Conservation (phyloP, 1,140 invertebrate species). For the Riptortus pedestris region DNA sequence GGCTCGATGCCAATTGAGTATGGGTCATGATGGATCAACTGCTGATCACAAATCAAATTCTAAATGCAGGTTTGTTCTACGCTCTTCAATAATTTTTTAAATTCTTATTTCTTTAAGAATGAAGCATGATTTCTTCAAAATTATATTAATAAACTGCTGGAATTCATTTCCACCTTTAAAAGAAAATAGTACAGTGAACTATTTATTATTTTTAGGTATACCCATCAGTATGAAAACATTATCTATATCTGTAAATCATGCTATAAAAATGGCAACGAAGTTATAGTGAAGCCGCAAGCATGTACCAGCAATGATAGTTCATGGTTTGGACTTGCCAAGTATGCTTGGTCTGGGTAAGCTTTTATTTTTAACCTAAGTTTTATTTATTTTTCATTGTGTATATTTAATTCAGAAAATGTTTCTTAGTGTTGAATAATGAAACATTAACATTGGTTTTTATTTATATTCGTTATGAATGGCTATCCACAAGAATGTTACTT, state of each 20-base stretch:
- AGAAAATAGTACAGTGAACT: too few species aligned
- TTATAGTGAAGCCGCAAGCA: slow-evolving; percentile 50
- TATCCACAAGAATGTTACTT: too few species aligned
- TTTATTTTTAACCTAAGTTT: neutral
- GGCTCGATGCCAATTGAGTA: slow-evolving; percentile 56
- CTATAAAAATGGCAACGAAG: slow-evolving; percentile 48
- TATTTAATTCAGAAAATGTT: slow-evolving; percentile 12
- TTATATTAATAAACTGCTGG: too few species aligned
- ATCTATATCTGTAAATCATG: slow-evolving; percentile 61
- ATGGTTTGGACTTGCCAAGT: slow-evolving; percentile 52
- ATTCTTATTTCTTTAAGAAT: neutral
- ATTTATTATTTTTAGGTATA: slow-evolving; percentile 51
- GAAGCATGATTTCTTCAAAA: neutral
- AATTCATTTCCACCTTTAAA: too few species aligned
- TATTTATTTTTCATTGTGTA: slow-evolving; percentile 1
- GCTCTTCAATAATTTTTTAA: too few species aligned
- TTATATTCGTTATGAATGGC: too few species aligned
- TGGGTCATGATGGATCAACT: slow-evolving; percentile 65
- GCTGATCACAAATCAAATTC: slow-evolving; percentile 46
- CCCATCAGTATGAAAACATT: slow-evolving; percentile 69
- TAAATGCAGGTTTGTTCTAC: slow-evolving; percentile 39
- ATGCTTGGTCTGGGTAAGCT: slow-evolving; percentile 63
- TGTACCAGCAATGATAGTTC: slow-evolving; percentile 50
- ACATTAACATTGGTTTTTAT: too few species aligned
- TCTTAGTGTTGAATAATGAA: too few species aligned